Evolutionary conservation across 2,113 vertebrate genomes (phyloP), one percentile per base, ranked within the genome.

Genomic region (Gobio gobio): DNA sequence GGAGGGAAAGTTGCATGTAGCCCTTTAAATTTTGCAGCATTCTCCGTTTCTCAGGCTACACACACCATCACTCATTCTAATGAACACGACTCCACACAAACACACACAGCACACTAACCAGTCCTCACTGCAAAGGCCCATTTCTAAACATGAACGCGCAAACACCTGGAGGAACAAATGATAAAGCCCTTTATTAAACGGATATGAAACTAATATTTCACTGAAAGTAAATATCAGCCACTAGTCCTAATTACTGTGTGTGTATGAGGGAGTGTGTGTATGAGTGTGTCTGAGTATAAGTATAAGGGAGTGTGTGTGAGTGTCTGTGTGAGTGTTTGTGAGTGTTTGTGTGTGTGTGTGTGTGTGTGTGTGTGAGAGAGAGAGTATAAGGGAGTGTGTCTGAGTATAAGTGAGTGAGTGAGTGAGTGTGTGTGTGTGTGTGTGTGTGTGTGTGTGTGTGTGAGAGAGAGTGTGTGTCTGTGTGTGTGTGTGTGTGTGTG

Each of bases 31-130:
- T 20, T n/a, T 16, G 33, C 10, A 40, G 14, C 22, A 1, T 8
- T n/a, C 33, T 58, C 51, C 13, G 26, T 29, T 36, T 49, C 49
- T 56, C 16, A n/a, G 49, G 26, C 51, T 36, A 24, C 58, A 59
- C 58, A 49, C 54, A 43, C 54, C 51, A 78, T 66, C 36, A 81
- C 51, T 43, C 40, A 84, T 61, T 54, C 36, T n/a, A 76, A 77
- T 9, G 20, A 36, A 43, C 20, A n/a, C 20, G 2, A 56, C 36
- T n/a, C 20, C 36, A 70, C 0, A 10, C 36, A 22, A 22, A 24
- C 1, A 10, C 29, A n/a, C 8, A 8, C 12, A 5, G 33, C n/a
- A n/a, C 61, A 43, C 76, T n/a, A 78, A 58, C 56, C 66, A 43
- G 26, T 14, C 49, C 33, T 80, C 68, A 29, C 49, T n/a, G 56